These are phyloP conservation scores for Melieria omissa DNA, from an alignment of 2,888 invertebrate species.

Conservation along the genomic window DNA sequence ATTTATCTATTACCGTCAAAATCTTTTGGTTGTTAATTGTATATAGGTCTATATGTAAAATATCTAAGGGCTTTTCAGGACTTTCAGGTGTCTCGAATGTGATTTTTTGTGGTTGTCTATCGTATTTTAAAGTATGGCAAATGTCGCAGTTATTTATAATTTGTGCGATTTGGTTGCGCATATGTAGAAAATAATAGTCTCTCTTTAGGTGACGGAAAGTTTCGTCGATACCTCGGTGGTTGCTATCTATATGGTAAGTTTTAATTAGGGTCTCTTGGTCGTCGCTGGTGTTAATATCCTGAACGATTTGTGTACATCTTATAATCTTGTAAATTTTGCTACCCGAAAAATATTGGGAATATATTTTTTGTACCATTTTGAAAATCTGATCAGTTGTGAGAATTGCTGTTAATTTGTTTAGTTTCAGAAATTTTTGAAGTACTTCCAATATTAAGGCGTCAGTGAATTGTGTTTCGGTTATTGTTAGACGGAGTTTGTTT, in stretches of 20 bases:
- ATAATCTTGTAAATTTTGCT: neutral
- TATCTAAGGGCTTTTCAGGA: neutral
- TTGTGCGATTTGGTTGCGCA: neutral
- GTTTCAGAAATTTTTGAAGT: neutral
- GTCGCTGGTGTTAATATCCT: conserved; percentile 1
- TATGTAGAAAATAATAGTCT: neutral
- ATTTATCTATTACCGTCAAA: conserved; percentile 2
- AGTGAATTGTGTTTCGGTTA: neutral
- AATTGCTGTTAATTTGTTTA: neutral
- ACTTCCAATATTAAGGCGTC: neutral
- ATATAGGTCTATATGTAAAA: conserved; percentile 1
- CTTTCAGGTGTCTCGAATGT: neutral
- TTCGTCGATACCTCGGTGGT: neutral
- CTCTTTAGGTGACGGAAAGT: neutral
- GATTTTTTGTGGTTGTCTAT: neutral
- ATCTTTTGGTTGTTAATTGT: neutral
- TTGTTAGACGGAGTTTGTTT: neutral
- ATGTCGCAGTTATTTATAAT: neutral
- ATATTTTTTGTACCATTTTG: neutral
- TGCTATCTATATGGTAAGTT: neutral
- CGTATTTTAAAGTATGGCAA: conserved; percentile 1
- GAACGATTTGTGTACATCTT: neutral
- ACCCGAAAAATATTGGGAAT: too few relatives aligned
- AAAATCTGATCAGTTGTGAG: neutral
- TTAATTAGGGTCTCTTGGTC: neutral